Evolutionary conservation across 1,140 invertebrate genomes (phyloP), one percentile per base, ranked within the genome.

Genomic region (Trigoniulus corallinus): DNA sequence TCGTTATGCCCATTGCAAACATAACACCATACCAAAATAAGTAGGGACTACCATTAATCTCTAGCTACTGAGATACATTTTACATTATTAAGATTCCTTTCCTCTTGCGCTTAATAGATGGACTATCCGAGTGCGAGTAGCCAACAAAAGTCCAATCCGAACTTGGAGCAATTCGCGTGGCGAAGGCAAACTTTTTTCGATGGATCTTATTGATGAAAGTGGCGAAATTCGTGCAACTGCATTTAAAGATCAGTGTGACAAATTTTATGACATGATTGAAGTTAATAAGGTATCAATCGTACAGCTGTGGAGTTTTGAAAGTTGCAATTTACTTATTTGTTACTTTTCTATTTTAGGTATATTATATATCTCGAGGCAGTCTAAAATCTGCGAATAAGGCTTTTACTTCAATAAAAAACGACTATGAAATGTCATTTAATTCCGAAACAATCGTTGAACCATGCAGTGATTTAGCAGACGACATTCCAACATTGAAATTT

Each of bases 401-500:
- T 59, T 98, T 78, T 61, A 77, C 74, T 15, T 76, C 68, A 40
- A 63, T 94, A 12, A 85, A 89, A 44, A 91, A 96, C 66, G 89
- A 97, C 63, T 98, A 96, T 62, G 95, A 99, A 63, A 84, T 98
- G 78, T 84, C 84, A 0, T 80, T 98, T 57, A 80, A 70, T n/a
- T 66, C 70, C 20, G 85, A 95, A 27, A 84, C 87, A 0, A 71
- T 82, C 56, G 73, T 94, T 4, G 70, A 79, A 34, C 73, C 75
- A 46, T 88, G 82, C 58, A 72, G 78, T 51, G 80, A 78, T 10
- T 75, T 78, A 41, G 60, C 63, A 18, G 46, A 50, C 20, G 64
- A 72, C 13, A 76, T 95, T 58, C 91, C 92, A 1, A 71, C 72
- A 23, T 69, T 92, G n/a, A 75, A 79, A 40, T 97, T 80, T 63